These are phyloP conservation scores for Ictalurus furcatus DNA, from an alignment of 2,113 vertebrate species.

Conservation along the genomic window DNA sequence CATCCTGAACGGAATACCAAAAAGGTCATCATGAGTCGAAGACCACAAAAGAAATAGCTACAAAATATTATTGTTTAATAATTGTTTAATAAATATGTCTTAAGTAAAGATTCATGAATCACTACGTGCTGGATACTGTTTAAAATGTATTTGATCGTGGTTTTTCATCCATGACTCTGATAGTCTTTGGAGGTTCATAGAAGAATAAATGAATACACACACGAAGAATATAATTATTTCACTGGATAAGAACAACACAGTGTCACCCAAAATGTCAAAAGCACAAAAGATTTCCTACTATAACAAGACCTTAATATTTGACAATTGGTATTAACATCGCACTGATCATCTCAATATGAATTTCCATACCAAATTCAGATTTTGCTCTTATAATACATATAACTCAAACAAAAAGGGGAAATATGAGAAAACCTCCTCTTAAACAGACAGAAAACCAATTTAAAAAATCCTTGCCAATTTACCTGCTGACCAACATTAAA, in stretches of 20 bases:
- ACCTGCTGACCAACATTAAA: background rate
- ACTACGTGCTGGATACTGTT: background rate
- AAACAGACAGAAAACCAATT: background rate
- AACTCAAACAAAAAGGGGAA: background rate
- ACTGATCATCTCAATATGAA: background rate
- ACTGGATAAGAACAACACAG: background rate
- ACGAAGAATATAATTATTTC: background rate
- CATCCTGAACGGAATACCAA: slow-evolving; percentile 61
- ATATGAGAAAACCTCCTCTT: background rate
- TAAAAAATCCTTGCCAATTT: background rate
- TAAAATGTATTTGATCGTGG: background rate
- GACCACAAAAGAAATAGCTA: slow-evolving; percentile 41
- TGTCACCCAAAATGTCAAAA: background rate
- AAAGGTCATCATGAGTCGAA: slow-evolving; percentile 53
- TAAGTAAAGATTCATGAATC: background rate
- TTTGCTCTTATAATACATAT: background rate
- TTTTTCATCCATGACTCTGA: background rate
- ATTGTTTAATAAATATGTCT: background rate
- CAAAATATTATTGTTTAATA: background rate
- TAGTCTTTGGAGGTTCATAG: background rate
- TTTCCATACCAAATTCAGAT: background rate
- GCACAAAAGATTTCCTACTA: background rate
- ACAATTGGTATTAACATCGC: background rate
- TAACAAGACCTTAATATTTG: background rate
- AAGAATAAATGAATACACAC: background rate